Conservation (phyloP, 1,140 invertebrate genomes). For the Caenorhabditis latens region DNA sequence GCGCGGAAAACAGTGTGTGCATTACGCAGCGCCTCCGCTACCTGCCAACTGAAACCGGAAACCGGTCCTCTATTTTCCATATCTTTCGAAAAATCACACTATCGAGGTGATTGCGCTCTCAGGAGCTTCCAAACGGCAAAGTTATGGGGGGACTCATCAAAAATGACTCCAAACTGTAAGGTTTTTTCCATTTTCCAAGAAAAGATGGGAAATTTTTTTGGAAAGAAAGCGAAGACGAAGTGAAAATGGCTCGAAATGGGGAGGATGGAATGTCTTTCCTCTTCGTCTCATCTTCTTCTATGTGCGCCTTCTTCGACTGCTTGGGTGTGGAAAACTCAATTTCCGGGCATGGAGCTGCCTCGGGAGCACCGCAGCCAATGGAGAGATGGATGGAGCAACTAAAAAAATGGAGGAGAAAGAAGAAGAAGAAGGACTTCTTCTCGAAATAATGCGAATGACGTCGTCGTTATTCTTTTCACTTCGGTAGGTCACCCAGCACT, state of each 20-base stretch:
- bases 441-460: too few species aligned
- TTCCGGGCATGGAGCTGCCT: slow-evolving; percentile 38
- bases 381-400: too few species aligned
- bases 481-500: too few species aligned
- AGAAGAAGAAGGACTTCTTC: too few species aligned
- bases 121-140: too few species aligned
- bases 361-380: too few species aligned
- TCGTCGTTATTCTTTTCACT: too few species aligned
- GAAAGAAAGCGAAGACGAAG: background rate
- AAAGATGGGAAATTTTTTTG: background rate
- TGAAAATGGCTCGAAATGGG: background rate
- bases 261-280: background rate
- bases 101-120: background rate
- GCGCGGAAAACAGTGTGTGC: background rate
- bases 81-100: slow-evolving; percentile 38
- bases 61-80: slow-evolving; percentile 32
- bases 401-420: too few species aligned
- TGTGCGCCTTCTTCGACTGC: background rate
- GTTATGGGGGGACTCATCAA: too few species aligned
- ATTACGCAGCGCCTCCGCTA: background rate
- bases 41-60: background rate
- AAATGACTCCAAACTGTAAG: too few species aligned
- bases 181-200: too few species aligned
- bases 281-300: background rate
- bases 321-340: slow-evolving; percentile 52